Evolutionary conservation across 1,140 invertebrate species (phyloP).

Genomic region (Brachionus plicatilis): DNA sequence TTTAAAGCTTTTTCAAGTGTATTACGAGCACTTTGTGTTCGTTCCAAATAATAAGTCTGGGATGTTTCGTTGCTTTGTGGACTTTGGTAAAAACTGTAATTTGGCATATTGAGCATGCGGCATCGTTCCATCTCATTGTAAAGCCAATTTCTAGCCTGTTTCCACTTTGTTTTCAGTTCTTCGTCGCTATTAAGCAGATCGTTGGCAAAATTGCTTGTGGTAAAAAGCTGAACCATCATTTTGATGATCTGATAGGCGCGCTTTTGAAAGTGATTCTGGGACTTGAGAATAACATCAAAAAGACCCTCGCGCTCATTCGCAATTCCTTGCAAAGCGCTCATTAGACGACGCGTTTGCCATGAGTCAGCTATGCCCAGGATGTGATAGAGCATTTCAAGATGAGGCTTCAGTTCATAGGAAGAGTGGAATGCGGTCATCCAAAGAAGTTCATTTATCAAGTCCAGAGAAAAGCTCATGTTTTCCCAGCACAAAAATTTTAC

Average conservation of each 20-base stretch:
- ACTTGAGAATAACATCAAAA: slow-evolving; percentile 82
- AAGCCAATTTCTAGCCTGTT: slow-evolving; percentile 62
- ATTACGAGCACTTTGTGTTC: slow-evolving; percentile 83
- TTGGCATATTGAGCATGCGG: slow-evolving; percentile 28
- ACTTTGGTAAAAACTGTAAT: slow-evolving; percentile 48
- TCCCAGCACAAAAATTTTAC: slow-evolving; percentile 89
- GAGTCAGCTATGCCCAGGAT: slow-evolving; percentile 85
- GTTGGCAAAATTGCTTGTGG: slow-evolving; percentile 68
- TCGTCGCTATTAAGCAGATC: slow-evolving; percentile 70
- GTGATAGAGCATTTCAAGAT: slow-evolving; percentile 78
- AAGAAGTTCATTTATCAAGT: slow-evolving; percentile 77
- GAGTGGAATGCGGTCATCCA: slow-evolving; percentile 81
- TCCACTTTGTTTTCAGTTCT: slow-evolving; percentile 78
- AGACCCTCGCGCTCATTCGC: slow-evolving; percentile 85
- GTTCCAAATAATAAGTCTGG: slow-evolving; percentile 86
- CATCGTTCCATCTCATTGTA: slow-evolving; percentile 77
- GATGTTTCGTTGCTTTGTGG: slow-evolving; percentile 87
- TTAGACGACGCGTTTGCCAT: slow-evolving; percentile 86
- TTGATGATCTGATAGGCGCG: slow-evolving; percentile 93
- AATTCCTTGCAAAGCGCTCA: slow-evolving; percentile 82
- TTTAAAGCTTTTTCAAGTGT: slow-evolving; percentile 77
- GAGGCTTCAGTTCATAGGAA: slow-evolving; percentile 83
- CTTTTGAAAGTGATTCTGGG: slow-evolving; percentile 90
- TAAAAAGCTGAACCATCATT: slow-evolving; percentile 81
- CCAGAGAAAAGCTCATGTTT: slow-evolving; percentile 82